Evolutionary conservation across 1,140 invertebrate genomes (phyloP).

Genomic region (Glossosoma conforme): DNA sequence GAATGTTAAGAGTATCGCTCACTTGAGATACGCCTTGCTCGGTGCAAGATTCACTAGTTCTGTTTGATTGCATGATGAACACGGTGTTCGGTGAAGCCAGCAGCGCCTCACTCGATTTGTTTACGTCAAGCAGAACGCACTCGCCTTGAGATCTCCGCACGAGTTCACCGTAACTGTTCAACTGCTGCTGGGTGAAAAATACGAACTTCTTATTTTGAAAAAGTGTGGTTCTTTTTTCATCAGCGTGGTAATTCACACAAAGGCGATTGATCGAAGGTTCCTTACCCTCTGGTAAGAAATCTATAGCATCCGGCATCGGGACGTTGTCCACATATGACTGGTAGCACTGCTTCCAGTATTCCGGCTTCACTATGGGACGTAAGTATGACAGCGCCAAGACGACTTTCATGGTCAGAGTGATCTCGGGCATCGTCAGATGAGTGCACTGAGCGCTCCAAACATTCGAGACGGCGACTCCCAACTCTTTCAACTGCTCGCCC

Average conservation of each 20-base stretch:
- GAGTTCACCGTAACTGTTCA: slow-evolving; percentile 49
- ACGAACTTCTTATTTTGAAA: slow-evolving; percentile 58
- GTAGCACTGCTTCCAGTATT: slow-evolving; percentile 55
- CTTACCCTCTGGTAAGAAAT: slow-evolving; percentile 50
- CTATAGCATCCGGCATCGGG: slow-evolving; percentile 47
- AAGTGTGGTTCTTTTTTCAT: slow-evolving; percentile 47
- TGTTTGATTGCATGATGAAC: slow-evolving; percentile 52
- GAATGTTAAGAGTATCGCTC: too few species aligned
- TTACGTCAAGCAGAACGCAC: slow-evolving; percentile 43
- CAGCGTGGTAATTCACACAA: slow-evolving; percentile 50
- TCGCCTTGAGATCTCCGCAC: slow-evolving; percentile 41
- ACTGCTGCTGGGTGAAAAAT: slow-evolving; percentile 56
- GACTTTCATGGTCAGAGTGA: slow-evolving; percentile 65
- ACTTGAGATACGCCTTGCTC: slow-evolving; percentile 34
- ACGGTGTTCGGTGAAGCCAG: slow-evolving; percentile 44
- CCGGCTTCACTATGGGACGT: slow-evolving; percentile 56
- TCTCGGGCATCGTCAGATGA: slow-evolving; percentile 60
- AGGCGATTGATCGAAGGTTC: slow-evolving; percentile 53
- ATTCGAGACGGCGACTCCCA: slow-evolving; percentile 44
- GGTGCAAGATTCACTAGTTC: too few species aligned
- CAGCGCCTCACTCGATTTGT: slow-evolving; percentile 44
- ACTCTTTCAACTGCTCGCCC: slow-evolving; percentile 35
- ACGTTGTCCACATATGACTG: slow-evolving; percentile 41
- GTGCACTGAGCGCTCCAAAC: slow-evolving; percentile 51
- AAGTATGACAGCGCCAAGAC: slow-evolving; percentile 59